phyloP scores from a whole-genome alignment of 2,797 vertebrate species.

The Notoglanidium macrostoma region DNA sequence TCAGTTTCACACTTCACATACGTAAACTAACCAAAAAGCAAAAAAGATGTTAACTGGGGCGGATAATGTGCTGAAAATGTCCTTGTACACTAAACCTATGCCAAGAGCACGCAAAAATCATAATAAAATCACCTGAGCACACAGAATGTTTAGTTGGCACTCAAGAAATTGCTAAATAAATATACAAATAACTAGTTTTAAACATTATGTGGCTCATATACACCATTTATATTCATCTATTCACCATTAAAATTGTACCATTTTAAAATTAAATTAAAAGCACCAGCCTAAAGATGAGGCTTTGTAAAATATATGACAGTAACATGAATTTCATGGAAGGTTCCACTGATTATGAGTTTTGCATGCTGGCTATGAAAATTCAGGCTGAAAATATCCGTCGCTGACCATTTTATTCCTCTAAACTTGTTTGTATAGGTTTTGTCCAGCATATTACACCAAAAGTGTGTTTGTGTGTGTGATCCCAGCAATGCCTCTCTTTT shows the following conservation, averaged over 20 bases:
- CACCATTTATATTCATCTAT: not conserved
- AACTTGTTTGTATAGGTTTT: conserved; percentile 1
- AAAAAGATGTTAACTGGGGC: not conserved
- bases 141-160: no score
- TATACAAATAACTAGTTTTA: not conserved
- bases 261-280: no score
- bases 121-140: not conserved
- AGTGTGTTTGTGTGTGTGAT: not conserved
- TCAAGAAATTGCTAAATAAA: not conserved
- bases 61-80: not conserved
- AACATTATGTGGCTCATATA: not conserved
- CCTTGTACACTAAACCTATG: not conserved
- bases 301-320: conserved; percentile 4
- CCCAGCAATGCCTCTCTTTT: conserved; percentile 13
- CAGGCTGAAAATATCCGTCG: not conserved
- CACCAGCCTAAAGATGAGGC: not conserved
- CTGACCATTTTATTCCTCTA: not conserved
- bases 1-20: not conserved
- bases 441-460: conserved; percentile 7
- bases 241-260: not conserved
- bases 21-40: not conserved
- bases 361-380: conserved; percentile 11
- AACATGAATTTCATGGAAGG: not conserved
- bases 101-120: not conserved
- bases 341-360: not conserved